phyloP scores from a whole-genome alignment of 37 sponge, comb jelly and placozoan genomes.

The Hormiphora californensis region DNA sequence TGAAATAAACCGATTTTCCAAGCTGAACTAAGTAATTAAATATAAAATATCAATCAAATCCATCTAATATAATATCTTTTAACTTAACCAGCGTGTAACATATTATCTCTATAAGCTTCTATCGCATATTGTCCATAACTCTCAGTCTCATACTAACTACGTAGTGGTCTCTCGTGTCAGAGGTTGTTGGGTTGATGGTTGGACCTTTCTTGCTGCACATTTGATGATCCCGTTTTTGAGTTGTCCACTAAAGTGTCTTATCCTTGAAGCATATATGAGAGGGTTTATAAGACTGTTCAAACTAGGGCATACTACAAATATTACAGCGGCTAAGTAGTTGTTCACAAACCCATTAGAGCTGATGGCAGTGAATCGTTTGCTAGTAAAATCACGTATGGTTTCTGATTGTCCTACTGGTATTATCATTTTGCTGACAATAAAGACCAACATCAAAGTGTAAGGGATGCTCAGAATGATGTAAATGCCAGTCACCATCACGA shows the following conservation, averaged over 20 bases:
- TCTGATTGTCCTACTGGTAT: background rate
- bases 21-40: too few species aligned
- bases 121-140: too few species aligned
- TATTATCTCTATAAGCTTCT: too few species aligned
- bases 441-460: background rate
- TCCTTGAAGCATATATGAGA: background rate
- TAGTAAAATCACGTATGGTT: background rate
- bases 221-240: too few species aligned
- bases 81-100: too few species aligned
- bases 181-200: too few species aligned
- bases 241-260: too few species aligned
- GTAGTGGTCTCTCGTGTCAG: background rate
- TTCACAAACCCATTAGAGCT: background rate
- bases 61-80: too few species aligned
- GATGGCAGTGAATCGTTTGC: background rate
- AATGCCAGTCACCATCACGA: background rate
- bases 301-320: background rate
- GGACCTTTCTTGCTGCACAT: background rate
- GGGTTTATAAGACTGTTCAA: background rate
- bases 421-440: background rate
- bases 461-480: constrained; percentile 2
- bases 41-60: too few species aligned
- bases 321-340: background rate
- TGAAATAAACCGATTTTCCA: too few species aligned
- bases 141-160: too few species aligned